Conservation (phyloP, 2,797 vertebrate genomes). For the Cryptoprocta ferox region DNA sequence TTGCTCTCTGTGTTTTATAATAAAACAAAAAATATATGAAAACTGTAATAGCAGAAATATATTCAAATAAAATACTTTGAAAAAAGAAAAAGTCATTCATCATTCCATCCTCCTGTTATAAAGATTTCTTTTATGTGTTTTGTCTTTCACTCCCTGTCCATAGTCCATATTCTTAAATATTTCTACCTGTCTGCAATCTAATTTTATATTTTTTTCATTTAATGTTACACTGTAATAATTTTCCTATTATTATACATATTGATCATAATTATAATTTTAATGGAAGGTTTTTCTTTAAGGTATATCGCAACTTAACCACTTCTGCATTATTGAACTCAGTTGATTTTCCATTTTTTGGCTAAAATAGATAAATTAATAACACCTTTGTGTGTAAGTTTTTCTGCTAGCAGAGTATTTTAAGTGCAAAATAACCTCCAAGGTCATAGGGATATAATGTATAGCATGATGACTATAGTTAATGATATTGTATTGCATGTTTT, state of each 20-base stretch:
- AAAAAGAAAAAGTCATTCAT: not conserved
- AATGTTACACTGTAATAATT: not conserved
- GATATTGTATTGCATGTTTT: not conserved
- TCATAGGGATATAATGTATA: not conserved
- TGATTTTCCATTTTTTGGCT: not conserved
- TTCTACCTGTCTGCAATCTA: not conserved
- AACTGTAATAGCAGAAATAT: constrained; percentile 10
- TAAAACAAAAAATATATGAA: constrained; percentile 1
- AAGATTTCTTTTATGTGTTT: not conserved
- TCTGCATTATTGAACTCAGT: not conserved
- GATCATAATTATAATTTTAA: not conserved
- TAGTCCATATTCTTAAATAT: constrained; percentile 10
- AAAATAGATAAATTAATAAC: not conserved
- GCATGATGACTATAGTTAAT: not conserved
- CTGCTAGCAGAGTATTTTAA: constrained; percentile 37
- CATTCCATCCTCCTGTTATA: not conserved
- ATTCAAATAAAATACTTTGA: not conserved
- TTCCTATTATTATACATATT: constrained; percentile 1
- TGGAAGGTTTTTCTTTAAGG: constrained; percentile 22
- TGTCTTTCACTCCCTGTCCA: not conserved
- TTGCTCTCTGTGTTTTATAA: constrained; percentile 1
- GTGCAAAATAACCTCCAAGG: not conserved
- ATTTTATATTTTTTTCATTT: constrained; percentile 29
- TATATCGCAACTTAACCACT: not conserved
- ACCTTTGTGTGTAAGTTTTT: constrained; percentile 15